These are phyloP conservation scores for Tipula confusa DNA, from an alignment of 2,888 invertebrate species.

Conservation along the genomic window DNA sequence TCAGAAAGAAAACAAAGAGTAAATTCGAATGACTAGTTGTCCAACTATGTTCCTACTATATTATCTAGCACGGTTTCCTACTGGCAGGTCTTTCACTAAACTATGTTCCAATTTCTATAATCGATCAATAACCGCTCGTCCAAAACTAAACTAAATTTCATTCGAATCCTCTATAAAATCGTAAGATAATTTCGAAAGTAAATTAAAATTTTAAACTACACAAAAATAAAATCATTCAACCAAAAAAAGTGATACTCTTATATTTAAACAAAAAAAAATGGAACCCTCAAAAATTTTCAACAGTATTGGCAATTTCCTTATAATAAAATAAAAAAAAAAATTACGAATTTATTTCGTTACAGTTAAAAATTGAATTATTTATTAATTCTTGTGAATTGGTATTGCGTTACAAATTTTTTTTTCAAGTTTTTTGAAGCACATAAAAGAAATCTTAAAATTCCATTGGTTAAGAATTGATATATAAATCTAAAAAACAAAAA, in stretches of 20 bases:
- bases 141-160: too few species aligned
- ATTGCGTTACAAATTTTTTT: conserved; percentile 15
- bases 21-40: too few species aligned
- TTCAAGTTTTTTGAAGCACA: not conserved
- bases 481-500: not conserved
- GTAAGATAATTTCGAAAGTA: not conserved
- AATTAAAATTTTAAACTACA: not conserved
- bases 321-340: too few species aligned
- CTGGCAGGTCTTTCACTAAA: too few species aligned
- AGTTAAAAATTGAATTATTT: conserved; percentile 8
- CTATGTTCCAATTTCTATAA: too few species aligned
- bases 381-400: not conserved
- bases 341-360: not conserved
- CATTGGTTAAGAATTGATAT: conserved; percentile 25
- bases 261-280: not conserved
- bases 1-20: too few species aligned
- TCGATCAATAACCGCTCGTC: too few species aligned
- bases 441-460: not conserved
- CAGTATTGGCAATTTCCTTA: not conserved
- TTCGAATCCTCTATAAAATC: too few species aligned
- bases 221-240: not conserved
- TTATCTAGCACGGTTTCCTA: too few species aligned
- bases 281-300: not conserved
- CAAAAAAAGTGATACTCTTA: not conserved
- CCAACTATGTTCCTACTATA: too few species aligned